Evolutionary conservation across 92 coral and sea anemone genomes (phyloP), one percentile per base, ranked within the genome.

Genomic region (Desmophyllum pertusum): DNA sequence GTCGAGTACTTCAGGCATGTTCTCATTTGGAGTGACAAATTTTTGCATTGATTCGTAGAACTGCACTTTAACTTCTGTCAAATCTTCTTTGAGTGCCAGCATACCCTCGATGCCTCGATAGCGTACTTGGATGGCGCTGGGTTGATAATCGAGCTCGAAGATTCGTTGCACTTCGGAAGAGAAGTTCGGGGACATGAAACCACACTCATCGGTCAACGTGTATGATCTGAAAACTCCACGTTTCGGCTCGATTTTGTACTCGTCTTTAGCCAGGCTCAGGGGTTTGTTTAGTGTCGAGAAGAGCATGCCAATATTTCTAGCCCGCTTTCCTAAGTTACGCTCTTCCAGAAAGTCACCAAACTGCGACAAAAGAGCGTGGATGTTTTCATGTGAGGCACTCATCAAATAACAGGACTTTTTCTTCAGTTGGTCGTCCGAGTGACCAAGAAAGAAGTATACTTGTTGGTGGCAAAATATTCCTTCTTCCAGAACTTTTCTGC

Each of bases 401-500:
- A 89, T 85, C 69, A 95, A 78, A 48, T 80, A 87, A 65, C 98
- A 95, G 0, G 93, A 88, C 77, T 90, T 90, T 48, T 88, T 80
- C 30, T 88, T 92, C 7, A 95, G 92, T 61, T 95, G 98, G 55
- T 87, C 82, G 66, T 90, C 84, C 7, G 97, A 93, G 64, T 95
- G 98, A 19, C 95, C 97, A 42, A 95, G 91, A 37, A 86, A 95
- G 39, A 59, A 52, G 83, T 83, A 95, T 50, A 13, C 5, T 43
- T 23, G 57, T 2, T 43, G 55, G 3, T 38, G 50, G 27, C 71
- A 78, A 13, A 78, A 62, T n/a, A 78, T 63, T 0, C 82, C 72
- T 42, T 23, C 29, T 14, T 78, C 68, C 15, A 78, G 27, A 43
- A 78, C 30, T 5, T n/a, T 29, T 43, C 73, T 36, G 45, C 73